Base-by-base conservation (phyloP, 1,140 invertebrate species). In the Goniozus legneri region DNA sequence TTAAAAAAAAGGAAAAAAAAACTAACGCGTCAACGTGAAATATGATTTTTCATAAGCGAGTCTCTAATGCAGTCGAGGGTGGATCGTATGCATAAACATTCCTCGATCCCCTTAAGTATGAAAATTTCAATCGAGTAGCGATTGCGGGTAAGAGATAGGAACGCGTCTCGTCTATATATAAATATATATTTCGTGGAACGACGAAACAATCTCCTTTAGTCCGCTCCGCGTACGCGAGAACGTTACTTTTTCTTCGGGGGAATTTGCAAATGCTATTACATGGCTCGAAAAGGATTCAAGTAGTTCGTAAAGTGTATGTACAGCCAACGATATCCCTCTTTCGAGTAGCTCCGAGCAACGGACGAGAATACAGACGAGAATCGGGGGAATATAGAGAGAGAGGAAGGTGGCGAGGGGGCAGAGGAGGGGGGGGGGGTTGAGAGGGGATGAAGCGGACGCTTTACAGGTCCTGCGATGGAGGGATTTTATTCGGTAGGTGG, bases 401-500 rank as follows among this genome's bases (percentile, higher is more conserved):
- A 10, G 33, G 10, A 41, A 34, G 36, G 38, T 27, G 46, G 46
- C 49, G 51, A 22, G 2, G 38, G 13, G 19, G 41, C 8, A 3
- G 33, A 42, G 39, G 24, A 15, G 21, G 32, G 24, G 18, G 31
- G 22, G 4, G 46, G 18, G 20, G 16, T 31, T 34, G 38, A 39
- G 22, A 24, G 15, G 36, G 30, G 40, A 16, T 15, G 22, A 3
- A 27, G 4, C 24, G 10, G n/a, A n/a, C n/a, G 24, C 24, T 4
- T 27, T 27, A 27, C 30, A 44, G 14, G 42, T 44, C 34, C 47
- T 31, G 42, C 46, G 43, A 35, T 44, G 45, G 49, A 54, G 45
- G 46, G 52, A 62, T 62, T 62, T 60, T 52, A 56, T 55, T 36
- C 34, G 33, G 22, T 21, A 21, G 46, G 44, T 49, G 21, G 37